Evolutionary conservation across 2,888 invertebrate genomes (phyloP), one percentile per base, ranked within the genome.

Genomic region (Chirona hameri): DNA sequence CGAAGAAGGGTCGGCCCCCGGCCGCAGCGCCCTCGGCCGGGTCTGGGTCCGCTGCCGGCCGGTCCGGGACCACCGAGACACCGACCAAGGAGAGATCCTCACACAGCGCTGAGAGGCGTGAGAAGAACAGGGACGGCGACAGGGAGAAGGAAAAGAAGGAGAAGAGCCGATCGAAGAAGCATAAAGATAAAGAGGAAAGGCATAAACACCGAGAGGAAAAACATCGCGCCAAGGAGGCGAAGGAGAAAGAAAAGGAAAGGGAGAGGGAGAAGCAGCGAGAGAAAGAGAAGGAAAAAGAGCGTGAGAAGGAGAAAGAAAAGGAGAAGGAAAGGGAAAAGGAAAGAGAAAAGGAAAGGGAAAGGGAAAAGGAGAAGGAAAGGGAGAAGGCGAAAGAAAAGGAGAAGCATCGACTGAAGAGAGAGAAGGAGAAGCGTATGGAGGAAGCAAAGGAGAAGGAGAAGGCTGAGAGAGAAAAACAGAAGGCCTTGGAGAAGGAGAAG

Each of bases 151-250:
- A 4, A 39, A 76, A n/a, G 81, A 85, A 85, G 65, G 80, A 85
- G 57, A 83, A 83, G 65, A 89, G 89, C 85, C 86, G 89, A 18
- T 91, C 91, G 55, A 92, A 92, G 86, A 89, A 90, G 84, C 91
- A 92, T 5, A 31, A 39, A 39, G 9, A n/a, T 4, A 72, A 31
- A 18, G 72, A 72, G 9, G 31, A 89, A 83, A 88, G 87, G 86
- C 88, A 89, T 27, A 79, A 31, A 31, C 24, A 3, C 10, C 18
- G 24, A 27, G 65, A 69, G 65, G 24, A 69, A 14, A 24, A 69
- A 24, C 84, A 85, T 39, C 81, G 85, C 84, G 91, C 91, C 86
- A 90, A 89, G 82, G 91, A 90, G 85, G 29, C 18, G 15, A 72
- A 72, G 31, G 72, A 72, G 31, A 29, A 18, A 31, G 72, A 72